Evolutionary conservation across 2,113 vertebrate species (phyloP).

Genomic region (Falco punctatus): DNA sequence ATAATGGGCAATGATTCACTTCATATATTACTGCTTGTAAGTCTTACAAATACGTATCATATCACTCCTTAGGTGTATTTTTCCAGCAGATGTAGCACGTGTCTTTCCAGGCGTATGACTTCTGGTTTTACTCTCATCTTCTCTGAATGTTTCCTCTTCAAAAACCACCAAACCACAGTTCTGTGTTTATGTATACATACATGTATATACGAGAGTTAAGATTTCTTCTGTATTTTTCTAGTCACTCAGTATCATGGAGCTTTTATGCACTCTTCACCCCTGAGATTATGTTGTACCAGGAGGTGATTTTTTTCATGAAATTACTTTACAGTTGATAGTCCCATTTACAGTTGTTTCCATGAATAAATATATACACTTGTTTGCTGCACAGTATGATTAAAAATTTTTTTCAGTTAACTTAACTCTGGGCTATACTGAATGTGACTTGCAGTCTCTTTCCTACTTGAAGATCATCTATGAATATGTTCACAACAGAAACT

Average conservation of each 20-base stretch:
- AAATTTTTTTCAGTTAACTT: background rate
- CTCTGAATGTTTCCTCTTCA: background rate
- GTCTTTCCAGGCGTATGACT: background rate
- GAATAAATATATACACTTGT: background rate
- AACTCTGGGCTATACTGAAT: background rate
- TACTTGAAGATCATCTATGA: background rate
- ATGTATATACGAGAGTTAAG: background rate
- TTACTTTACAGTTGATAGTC: background rate
- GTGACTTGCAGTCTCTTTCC: background rate
- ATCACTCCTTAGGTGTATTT: background rate
- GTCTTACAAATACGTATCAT: background rate
- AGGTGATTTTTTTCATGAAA: background rate
- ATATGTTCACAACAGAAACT: background rate
- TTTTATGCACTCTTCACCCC: background rate
- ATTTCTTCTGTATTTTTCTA: background rate
- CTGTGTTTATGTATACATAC: background rate
- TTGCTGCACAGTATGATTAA: background rate
- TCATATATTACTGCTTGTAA: background rate
- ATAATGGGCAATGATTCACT: background rate
- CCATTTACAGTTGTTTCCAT: background rate
- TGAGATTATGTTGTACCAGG: background rate
- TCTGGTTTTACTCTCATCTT: background rate
- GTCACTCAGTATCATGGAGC: background rate
- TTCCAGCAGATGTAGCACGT: background rate
- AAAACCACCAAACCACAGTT: background rate